These are phyloP conservation scores for Garrulus glandarius DNA, from an alignment of 2,797 vertebrate species.

Conservation along the genomic window DNA sequence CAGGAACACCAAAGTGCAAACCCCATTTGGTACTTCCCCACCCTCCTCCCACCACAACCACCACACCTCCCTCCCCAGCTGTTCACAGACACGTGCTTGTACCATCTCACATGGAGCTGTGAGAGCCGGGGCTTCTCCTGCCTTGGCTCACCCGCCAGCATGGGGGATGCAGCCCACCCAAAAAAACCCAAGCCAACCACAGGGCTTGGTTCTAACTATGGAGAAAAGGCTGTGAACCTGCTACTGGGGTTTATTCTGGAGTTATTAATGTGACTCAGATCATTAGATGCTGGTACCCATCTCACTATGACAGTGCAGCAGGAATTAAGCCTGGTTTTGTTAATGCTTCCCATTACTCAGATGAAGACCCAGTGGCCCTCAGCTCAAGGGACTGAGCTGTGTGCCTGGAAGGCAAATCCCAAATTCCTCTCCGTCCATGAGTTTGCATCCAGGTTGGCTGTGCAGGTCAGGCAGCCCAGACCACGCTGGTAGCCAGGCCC, in stretches of 20 bases:
- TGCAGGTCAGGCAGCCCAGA: background rate
- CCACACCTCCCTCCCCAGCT: background rate
- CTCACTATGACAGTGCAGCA: background rate
- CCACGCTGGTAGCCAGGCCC: accelerated
- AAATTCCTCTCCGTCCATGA: background rate
- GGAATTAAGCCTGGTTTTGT: background rate
- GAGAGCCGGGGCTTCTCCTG: background rate
- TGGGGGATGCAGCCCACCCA: background rate
- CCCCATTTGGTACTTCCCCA: background rate
- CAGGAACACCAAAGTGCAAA: background rate
- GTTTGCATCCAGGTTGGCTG: background rate
- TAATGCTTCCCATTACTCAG: background rate
- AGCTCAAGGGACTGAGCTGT: background rate
- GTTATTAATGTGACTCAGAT: background rate
- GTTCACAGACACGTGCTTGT: accelerated
- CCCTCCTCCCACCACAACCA: background rate
- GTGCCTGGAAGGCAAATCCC: background rate
- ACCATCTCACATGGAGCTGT: background rate
- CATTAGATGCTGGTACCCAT: background rate
- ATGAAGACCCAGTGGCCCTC: background rate
- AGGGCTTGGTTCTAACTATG: background rate
- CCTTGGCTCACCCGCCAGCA: background rate
- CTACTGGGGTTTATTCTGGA: background rate
- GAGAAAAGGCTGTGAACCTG: background rate
- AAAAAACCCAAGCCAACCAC: background rate